Conservation (phyloP, 1,140 invertebrate species). For the Oreohelix idahoensis region DNA sequence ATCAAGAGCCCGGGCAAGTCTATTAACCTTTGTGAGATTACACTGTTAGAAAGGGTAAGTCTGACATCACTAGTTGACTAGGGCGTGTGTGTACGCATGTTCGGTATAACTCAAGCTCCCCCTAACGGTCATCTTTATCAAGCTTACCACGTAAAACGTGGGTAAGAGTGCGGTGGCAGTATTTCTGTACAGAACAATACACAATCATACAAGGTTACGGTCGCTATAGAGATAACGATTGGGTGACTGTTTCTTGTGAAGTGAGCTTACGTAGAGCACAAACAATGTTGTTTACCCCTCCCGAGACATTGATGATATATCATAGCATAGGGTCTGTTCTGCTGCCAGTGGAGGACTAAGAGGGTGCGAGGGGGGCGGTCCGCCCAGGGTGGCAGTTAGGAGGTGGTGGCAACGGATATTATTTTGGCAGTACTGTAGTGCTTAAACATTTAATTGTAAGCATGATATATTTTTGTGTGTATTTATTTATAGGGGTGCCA, state of each 20-base stretch:
- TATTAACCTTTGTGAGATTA: background rate
- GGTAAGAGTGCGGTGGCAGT: background rate
- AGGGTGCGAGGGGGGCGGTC: no score
- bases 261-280: background rate
- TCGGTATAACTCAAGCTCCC: background rate
- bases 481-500: no score
- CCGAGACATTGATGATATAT: background rate
- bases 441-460: no score
- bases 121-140: background rate
- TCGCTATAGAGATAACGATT: background rate
- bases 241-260: background rate
- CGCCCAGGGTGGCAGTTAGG: no score
- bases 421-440: no score
- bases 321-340: no score
- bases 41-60: background rate
- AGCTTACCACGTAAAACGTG: background rate
- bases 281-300: background rate
- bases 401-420: no score
- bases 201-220: background rate
- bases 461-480: no score
- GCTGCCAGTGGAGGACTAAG: no score
- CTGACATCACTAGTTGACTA: background rate
- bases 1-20: background rate
- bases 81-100: background rate
- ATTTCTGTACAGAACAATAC: background rate